phyloP scores from a whole-genome alignment of 2,113 vertebrate species.

The Choloepus hoffmanni region DNA sequence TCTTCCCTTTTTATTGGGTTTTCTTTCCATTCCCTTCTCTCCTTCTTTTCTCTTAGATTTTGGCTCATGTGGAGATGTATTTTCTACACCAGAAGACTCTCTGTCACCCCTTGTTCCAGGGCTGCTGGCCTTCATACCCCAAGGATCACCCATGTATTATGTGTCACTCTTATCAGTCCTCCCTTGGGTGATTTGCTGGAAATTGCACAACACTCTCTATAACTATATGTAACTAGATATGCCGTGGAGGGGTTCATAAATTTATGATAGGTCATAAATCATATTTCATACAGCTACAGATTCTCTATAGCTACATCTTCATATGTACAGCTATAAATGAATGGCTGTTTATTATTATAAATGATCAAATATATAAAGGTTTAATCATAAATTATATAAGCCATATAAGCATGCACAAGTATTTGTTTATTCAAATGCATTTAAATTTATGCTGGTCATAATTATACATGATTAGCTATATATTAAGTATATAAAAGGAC shows the following conservation, averaged over 20 bases:
- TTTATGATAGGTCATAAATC: no score
- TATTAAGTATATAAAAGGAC: no score
- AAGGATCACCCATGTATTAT: fast-evolving
- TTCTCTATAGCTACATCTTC: neutral
- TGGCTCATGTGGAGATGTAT: fast-evolving
- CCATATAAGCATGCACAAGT: neutral
- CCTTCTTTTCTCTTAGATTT: neutral
- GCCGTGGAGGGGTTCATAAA: no score
- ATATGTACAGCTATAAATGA: neutral
- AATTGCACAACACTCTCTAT: no score
- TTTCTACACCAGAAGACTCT: no score
- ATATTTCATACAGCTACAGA: no score
- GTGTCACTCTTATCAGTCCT: neutral
- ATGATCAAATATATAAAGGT: neutral
- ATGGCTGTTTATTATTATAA: no score
- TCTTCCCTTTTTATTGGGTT: no score
- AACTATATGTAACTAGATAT: no score
- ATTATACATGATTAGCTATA: neutral
- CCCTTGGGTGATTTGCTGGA: neutral
- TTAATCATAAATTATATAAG: neutral
- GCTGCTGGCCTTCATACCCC: fast-evolving
- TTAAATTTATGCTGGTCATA: neutral
- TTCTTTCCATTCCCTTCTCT: fast-evolving
- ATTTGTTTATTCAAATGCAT: neutral
- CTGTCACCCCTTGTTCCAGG: fast-evolving